Evolutionary conservation across 2,888 invertebrate genomes (phyloP), one percentile per base, ranked within the genome.

Genomic region (Didymodactylos carnosus): DNA sequence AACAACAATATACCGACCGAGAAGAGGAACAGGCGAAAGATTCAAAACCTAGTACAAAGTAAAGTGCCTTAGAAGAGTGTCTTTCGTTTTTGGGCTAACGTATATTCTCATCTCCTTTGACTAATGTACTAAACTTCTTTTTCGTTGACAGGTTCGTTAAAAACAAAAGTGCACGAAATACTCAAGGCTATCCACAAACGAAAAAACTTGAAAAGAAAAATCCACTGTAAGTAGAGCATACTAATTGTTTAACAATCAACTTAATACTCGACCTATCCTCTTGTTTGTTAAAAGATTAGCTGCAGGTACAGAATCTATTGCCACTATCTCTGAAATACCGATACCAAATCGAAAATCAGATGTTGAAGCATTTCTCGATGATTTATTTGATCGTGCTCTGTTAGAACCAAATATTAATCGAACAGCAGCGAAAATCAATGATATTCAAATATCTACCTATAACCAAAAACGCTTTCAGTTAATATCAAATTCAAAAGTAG

Each of bases 331-430:
- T 14, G 71, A 46, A 27, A 39, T 71, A 35, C 71, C 71, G 25
- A 35, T 71, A 23, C 71, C 71, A 25, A 39, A 39, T 23, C 39
- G 39, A 23, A 71, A 71, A 51, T 40, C 40, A 27, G 71, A 71
- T 23, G 71, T 71, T 35, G 71, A 71, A 51, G 71, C 71, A 23
- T 71, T 71, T 71, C 43, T 71, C 25, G 71, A 71, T 51, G 71
- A 71, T 35, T 14, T 71, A 46, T 71, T 71, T 19, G 71, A 71
- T 43, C 71, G 71, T 49, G 71, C 71, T 39, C 43, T 71, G 25
- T 35, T 43, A 23, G 14, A 25, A 23, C 41, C 29, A 62, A 62
- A 62, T n/a, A 19, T 62, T 19, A 35, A 3, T n/a, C 29, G 35
- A 35, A 62, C 29, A 35, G 35, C 19, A 35, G 11, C 10, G 19